Evolutionary conservation across 2,113 vertebrate genomes (phyloP), one percentile per base, ranked within the genome.

Genomic region (Turdus rufiventris): DNA sequence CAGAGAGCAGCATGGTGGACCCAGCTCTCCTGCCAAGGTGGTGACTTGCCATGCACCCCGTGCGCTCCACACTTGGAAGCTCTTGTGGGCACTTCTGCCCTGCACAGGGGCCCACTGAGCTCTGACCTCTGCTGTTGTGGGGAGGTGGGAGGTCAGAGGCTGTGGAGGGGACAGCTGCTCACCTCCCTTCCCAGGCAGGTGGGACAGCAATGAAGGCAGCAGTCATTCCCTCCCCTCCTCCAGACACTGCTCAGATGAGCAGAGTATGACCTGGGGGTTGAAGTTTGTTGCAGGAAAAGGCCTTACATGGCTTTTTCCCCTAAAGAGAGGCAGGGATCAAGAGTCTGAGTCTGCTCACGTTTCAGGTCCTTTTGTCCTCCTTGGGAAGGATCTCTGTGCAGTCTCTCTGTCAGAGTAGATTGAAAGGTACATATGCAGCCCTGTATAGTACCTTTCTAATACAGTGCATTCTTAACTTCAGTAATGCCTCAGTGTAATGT

Each of bases 111-210:
- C 56, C 62, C 13, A 7, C 74, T 43, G 82, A 48, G 57, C 15
- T 33, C 48, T 85, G 96, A 92, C 74, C 93, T 60, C 21, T 67
- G 73, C 25, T 5, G 0, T 0, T 31, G 66, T 1, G 6, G 48
- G 62, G 91, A 88, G 53, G 31, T 34, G 2, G 56, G 71, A 74
- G 82, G 88, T 91, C 74, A 62, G 62, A 62, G 74, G 74, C 78
- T 74, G 85, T n/a, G n/a, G 82, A 74, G 82, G 78, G 53, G 40
- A 85, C 96, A 95, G 94, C 94, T 95, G 94, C 73, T 83, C 86
- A 84, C 86, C 91, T 89, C 73, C 79, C 63, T 61, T 62, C 34
- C 83, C 63, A 58, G 89, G 91, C 75, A 93, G 86, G 93, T 92
- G 89, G 93, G 93, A 84, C 6, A 0, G 76, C 54, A 70, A 14